Evolutionary conservation across 2,797 vertebrate genomes (phyloP).

Genomic region (Melopsittacus undulatus): DNA sequence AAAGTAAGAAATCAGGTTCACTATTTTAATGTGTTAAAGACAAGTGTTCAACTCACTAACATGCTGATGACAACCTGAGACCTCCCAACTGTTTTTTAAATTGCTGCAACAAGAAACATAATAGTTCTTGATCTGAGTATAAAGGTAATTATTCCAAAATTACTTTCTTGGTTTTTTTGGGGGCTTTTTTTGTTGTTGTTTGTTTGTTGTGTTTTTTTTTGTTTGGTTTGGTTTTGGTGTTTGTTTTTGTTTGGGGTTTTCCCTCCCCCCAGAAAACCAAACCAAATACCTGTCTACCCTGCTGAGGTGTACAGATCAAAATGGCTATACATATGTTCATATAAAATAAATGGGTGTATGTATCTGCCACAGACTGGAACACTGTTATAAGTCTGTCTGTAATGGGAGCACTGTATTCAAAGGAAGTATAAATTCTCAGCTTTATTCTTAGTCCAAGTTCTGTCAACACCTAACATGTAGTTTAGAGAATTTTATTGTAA

Average conservation of each 20-base stretch:
- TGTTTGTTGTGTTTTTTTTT: neutral
- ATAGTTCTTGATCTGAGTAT: neutral
- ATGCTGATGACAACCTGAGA: neutral
- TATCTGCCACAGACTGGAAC: neutral
- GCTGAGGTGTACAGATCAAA: neutral
- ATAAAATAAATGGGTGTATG: neutral
- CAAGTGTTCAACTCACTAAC: neutral
- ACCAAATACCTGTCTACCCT: neutral
- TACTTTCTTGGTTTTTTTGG: neutral
- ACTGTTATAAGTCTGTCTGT: neutral
- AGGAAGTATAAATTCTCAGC: neutral
- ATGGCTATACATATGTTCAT: neutral
- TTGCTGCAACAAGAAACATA: neutral
- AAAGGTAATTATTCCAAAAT: neutral
- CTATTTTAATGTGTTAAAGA: neutral
- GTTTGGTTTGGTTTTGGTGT: neutral
- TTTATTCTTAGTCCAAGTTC: neutral
- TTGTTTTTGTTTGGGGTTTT: neutral
- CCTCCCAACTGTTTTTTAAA: neutral
- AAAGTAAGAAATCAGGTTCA: neutral
- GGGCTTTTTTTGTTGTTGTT: too few relatives aligned
- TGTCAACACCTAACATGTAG: neutral
- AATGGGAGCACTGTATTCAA: neutral
- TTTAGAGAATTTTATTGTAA: neutral
- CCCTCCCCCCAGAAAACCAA: neutral